Base-by-base conservation (phyloP, 2,113 vertebrate genomes). In the Heterocephalus glaber region DNA sequence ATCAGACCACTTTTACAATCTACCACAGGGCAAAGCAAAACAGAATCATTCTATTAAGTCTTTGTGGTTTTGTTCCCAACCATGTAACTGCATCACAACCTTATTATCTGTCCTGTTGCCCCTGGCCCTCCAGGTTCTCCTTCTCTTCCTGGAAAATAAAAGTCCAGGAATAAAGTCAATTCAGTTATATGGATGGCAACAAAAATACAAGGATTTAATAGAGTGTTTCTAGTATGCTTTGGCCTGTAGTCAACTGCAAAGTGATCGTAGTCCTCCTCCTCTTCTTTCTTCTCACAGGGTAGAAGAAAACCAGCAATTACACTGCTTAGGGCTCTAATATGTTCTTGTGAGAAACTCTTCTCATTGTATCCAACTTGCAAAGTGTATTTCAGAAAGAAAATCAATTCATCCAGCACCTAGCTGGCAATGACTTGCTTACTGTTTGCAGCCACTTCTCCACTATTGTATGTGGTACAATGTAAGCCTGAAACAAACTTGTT, bases 81-180 rank as follows among this genome's bases (percentile, higher is more conserved):
- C 44, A 33, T 61, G 13, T 79, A 60, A 77, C 79, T 89, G 44
- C 76, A 61, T 76, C 86, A 60, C 84, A 52, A 47, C 47, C 72
- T 63, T 6, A 77, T 52, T 44, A 41, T 41, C 28, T 0, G 35
- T 76, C 49, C 66, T 17, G 13, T 54, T 28, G 3, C 24, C 54
- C 74, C 82, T 79, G 7, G 58, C 26, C 28, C 14, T 74, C 11
- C 20, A 86, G 14, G 52, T 33, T 5, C 16, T 83, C 87, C 26
- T 30, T 61, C 30, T 95, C 86, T 72, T 58, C 60, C 47, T 13
- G 8, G 0, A 66, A 86, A 89, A 28, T 86, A 70, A 86, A 60
- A 92, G 58, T 44, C 58, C 38, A 95, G 61, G 52, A 87, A 84
- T 93, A 89, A 94, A 97, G 38, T 22, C 35, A 16, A 74, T 72